phyloP scores from a whole-genome alignment of 2,797 vertebrate genomes.

The Balearica regulorum region DNA sequence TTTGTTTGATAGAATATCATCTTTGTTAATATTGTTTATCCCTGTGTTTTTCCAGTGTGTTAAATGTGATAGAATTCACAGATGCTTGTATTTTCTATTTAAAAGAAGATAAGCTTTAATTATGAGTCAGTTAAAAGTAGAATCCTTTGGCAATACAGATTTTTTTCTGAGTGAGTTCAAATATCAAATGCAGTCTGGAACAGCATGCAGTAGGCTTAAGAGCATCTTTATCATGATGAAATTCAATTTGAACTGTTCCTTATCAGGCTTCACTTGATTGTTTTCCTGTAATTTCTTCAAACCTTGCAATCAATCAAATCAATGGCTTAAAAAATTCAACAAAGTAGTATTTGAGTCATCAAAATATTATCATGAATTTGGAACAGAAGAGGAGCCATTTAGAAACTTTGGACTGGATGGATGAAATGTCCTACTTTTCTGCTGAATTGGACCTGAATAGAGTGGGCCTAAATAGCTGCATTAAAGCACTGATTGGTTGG shows the following conservation, averaged over 20 bases:
- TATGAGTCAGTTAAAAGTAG: conserved; percentile 70
- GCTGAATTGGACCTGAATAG: too few species aligned
- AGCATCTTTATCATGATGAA: conserved; percentile 24
- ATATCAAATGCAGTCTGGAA: neutral
- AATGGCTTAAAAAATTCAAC: conserved; percentile 1
- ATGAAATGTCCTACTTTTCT: neutral
- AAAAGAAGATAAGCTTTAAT: conserved; percentile 77
- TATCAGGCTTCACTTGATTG: conserved; percentile 24
- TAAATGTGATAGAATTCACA: conserved; percentile 66
- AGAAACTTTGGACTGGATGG: neutral
- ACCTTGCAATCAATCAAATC: conserved; percentile 36
- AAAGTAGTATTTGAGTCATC: neutral
- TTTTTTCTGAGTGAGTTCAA: neutral
- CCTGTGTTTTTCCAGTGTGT: conserved; percentile 55
- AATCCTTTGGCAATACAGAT: neutral
- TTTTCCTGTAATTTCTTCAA: conserved; percentile 42
- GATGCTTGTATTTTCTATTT: conserved; percentile 43
- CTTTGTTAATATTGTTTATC: neutral
- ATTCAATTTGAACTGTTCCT: conserved; percentile 45
- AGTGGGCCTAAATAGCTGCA: too few species aligned
- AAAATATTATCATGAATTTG: neutral
- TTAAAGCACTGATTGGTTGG: neutral
- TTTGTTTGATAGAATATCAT: conserved; percentile 40
- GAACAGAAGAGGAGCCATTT: neutral
- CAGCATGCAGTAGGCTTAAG: conserved; percentile 5